Conservation (phyloP, 2,113 vertebrate genomes). For the Hyla sarda region DNA sequence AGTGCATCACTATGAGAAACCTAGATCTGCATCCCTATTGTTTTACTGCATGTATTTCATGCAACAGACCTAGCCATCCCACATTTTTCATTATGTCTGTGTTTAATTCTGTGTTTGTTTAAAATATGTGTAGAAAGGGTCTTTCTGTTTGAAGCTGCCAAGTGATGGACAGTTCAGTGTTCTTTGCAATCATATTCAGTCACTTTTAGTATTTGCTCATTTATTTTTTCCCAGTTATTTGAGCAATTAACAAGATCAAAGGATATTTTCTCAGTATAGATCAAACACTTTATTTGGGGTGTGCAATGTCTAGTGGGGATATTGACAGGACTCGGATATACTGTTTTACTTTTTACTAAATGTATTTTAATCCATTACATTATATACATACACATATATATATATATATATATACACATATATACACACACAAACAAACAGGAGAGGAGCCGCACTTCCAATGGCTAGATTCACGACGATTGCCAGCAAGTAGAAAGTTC, state of each 20-base stretch:
- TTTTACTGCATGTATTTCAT: neutral
- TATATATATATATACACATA: too few relatives aligned
- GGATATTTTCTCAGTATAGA: slow-evolving; percentile 29
- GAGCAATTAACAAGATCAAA: slow-evolving; percentile 46
- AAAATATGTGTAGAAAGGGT: neutral
- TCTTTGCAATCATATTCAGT: neutral
- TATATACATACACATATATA: too few relatives aligned
- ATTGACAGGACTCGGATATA: neutral
- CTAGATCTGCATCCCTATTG: neutral
- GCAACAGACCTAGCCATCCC: too few relatives aligned
- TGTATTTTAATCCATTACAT: too few relatives aligned
- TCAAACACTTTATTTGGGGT: slow-evolving; percentile 33
- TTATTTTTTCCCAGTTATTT: slow-evolving; percentile 35
- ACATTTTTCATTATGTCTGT: too few relatives aligned
- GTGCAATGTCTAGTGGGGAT: slow-evolving; percentile 33
- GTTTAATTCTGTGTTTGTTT: neutral
- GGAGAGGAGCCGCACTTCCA: too few relatives aligned
- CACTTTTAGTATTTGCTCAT: slow-evolving; percentile 10
- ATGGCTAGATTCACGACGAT: too few relatives aligned
- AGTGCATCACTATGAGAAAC: too few relatives aligned
- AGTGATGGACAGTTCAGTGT: neutral
- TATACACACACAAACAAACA: too few relatives aligned
- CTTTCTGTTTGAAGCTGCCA: neutral
- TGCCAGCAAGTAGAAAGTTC: too few relatives aligned
- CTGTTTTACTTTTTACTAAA: neutral